Evolutionary conservation across 2,797 vertebrate genomes (phyloP).

Genomic region (Takifugu rubripes): DNA sequence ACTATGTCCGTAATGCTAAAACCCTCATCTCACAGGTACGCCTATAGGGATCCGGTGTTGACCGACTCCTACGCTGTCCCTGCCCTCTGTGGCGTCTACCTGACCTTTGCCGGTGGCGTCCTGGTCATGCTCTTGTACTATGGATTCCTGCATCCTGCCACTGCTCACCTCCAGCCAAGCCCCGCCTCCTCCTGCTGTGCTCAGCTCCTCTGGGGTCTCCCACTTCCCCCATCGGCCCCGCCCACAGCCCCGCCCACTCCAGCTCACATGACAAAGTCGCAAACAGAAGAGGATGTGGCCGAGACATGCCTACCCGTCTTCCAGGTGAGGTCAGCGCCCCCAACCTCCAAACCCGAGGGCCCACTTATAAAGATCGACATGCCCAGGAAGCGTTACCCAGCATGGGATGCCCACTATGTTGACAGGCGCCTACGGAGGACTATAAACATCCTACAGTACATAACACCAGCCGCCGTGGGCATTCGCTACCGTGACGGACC

Average conservation of each 20-base stretch:
- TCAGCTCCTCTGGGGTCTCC: slow-evolving; percentile 97
- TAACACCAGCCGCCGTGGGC: slow-evolving; percentile 92
- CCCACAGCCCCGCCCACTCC: slow-evolving; percentile 86
- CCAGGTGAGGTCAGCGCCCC: slow-evolving; percentile 92
- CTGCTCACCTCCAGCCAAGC: slow-evolving; percentile 84
- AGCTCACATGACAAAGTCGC: slow-evolving; percentile 63
- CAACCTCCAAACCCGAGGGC: slow-evolving; percentile 81
- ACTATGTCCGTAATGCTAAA: background rate
- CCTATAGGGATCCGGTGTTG: slow-evolving; percentile 88
- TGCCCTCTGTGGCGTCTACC: slow-evolving; percentile 93
- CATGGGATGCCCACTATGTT: slow-evolving; percentile 98
- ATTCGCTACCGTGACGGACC: slow-evolving; percentile 97
- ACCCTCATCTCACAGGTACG: slow-evolving; percentile 57
- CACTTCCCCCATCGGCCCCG: slow-evolving; percentile 93
- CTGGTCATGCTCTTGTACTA: slow-evolving; percentile 95
- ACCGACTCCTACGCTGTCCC: slow-evolving; percentile 92
- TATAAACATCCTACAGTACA: slow-evolving; percentile 98
- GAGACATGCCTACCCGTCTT: slow-evolving; percentile 97
- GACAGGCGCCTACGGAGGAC: slow-evolving; percentile 97
- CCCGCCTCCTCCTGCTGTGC: slow-evolving; percentile 95
- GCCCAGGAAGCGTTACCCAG: slow-evolving; percentile 96
- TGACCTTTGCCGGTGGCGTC: slow-evolving; percentile 92
- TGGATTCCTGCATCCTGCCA: slow-evolving; percentile 92
- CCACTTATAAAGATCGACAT: slow-evolving; percentile 99
- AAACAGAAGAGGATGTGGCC: slow-evolving; percentile 79